Base-by-base conservation (phyloP, 2,113 vertebrate species). In the Miniopterus natalensis region DNA sequence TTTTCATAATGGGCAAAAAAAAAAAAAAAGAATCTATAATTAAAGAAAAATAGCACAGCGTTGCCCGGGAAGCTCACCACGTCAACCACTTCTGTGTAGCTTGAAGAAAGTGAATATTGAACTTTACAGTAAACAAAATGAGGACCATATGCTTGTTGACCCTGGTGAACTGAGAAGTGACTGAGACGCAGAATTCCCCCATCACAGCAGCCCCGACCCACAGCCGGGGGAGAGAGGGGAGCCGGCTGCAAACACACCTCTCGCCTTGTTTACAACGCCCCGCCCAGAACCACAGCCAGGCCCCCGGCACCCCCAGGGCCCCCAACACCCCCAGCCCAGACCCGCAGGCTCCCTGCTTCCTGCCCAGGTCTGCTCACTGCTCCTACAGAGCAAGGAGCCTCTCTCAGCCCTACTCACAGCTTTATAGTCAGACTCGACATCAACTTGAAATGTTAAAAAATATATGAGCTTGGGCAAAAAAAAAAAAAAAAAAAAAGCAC, bases 331-430 rank as follows among this genome's bases (percentile, higher is more conserved):
- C 31, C 2, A 1, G 71, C 20, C 9, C 47, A 68, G 71, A 12
- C 12, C 84, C 25, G n/a, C 36, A 71, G 20, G 42, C 31, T 27
- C 13, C 61, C 61, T 20, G 5, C 2, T 18, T 31, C 74, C 73
- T 10, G 47, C 49, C 47, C 53, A 17, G 61, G 47, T 49, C n/a
- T 7, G 57, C 45, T 40, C 15, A 2, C 18, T 13, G 61, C 12
- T 20, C 5, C 57, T 12, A 27, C 65, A n/a, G 61, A 40, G 53
- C 9, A 70, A n/a, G 25, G 49, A 81, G 3, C 21, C 45, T 25
- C 80, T 31, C n/a, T 13, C 8, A 6, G 45, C 4, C 8, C 80
- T 40, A 0, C 14, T 20, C 0, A 8, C 42, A n/a, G 3, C 5
- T 36, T 20, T 25, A 9, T 0, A 17, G 55, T 21, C 40, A 49